Conservation (phyloP, 2,888 invertebrate genomes). For the Dioctria rufipes region DNA sequence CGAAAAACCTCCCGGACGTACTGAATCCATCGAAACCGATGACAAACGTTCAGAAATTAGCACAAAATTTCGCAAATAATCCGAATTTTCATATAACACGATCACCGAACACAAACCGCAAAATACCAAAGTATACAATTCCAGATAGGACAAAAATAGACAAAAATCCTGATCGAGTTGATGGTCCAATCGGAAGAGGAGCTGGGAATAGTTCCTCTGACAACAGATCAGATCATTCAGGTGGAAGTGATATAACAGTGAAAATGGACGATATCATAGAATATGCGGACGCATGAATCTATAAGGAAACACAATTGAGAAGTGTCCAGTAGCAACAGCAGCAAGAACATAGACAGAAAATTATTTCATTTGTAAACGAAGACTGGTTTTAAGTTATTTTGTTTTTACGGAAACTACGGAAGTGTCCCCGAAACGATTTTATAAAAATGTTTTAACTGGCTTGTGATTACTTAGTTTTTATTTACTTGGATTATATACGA, state of each 20-base stretch:
- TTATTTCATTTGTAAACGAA: conserved; percentile 10
- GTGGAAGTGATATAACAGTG: conserved; percentile 70
- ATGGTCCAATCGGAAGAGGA: conserved; percentile 28
- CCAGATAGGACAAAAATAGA: conserved; percentile 52
- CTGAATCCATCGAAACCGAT: conserved; percentile 60
- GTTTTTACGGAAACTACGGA: conserved; percentile 5
- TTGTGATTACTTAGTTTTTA: conserved; percentile 52
- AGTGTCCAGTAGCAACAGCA: neutral
- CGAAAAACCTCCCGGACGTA: conserved; percentile 63
- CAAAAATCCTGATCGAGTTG: conserved; percentile 19
- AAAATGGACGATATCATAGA: conserved; percentile 69
- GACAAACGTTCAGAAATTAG: conserved; percentile 66
- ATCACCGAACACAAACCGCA: conserved; percentile 60
- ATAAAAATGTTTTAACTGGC: conserved; percentile 42
- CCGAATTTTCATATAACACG: conserved; percentile 63
- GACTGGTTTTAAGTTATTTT: conserved; percentile 39
- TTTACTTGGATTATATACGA: conserved; percentile 18
- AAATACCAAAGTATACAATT: conserved; percentile 62
- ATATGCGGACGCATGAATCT: conserved; percentile 68
- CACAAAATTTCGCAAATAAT: conserved; percentile 66
- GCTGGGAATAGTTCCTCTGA: conserved; percentile 9
- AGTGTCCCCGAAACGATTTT: conserved; percentile 17
- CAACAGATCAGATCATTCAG: conserved; percentile 69
- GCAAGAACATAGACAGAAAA: neutral
- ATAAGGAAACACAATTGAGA: neutral